phyloP scores from a whole-genome alignment of 2,113 vertebrate genomes.

The Pelusios castaneus region DNA sequence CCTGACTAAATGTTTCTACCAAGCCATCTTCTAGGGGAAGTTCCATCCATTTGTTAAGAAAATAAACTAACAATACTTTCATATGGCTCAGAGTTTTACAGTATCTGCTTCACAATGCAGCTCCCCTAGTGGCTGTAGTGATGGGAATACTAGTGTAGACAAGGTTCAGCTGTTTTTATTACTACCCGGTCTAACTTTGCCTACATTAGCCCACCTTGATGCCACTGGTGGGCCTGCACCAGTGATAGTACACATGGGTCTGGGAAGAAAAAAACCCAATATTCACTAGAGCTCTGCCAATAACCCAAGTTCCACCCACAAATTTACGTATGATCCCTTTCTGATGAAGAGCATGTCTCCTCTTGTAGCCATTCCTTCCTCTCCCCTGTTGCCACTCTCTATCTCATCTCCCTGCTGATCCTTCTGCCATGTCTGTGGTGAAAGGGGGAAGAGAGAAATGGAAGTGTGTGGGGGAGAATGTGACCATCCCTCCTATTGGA shows the following conservation, averaged over 20 bases:
- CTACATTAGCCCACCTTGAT: neutral
- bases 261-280: neutral
- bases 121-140: neutral
- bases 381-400: neutral
- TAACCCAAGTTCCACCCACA: neutral
- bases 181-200: rapidly evolving
- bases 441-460: constrained; percentile 37
- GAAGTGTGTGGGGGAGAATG: constrained; percentile 26
- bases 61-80: neutral
- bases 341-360: neutral
- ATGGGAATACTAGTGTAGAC: neutral
- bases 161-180: neutral
- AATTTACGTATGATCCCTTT: neutral
- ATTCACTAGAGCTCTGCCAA: neutral
- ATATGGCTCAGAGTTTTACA: neutral
- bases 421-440: neutral
- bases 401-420: neutral
- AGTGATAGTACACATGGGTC: neutral
- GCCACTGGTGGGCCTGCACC: neutral
- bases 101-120: neutral
- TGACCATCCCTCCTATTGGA: constrained; percentile 31
- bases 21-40: neutral
- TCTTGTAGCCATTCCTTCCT: neutral
- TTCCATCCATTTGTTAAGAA: neutral
- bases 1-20: neutral